Base-by-base conservation (phyloP, 2,113 vertebrate species). In the Promerops cafer region DNA sequence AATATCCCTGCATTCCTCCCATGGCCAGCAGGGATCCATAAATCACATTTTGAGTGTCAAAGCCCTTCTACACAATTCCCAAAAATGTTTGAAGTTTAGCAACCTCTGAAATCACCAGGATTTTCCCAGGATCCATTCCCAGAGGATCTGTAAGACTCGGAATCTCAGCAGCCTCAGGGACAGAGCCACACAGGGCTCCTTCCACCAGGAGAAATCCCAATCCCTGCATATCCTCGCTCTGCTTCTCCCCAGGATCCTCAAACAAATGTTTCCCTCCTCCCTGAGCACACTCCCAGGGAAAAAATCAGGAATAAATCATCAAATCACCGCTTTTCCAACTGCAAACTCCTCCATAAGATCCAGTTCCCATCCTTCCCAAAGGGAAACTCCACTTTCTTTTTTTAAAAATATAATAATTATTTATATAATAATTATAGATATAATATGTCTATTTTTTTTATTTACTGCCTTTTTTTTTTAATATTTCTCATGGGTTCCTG, bases 101-200 rank as follows among this genome's bases (percentile, higher is more conserved):
- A 26, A 30, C 42, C 35, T 90, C 86, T 86, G 92, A 86, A 89
- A 90, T 66, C 86, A 24, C 42, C 59, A 2, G 45, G 88, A 94
- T 86, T 89, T 93, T 77, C 92, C 95, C 56, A 45, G 45, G 69
- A 42, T 76, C 57, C 8, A 0, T 77, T 96, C 85, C 92, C 88
- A 54, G 59, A 72, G 86, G 90, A 52, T 33, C 68, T 9, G 37
- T 17, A 35, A 24, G 20, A 5, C 7, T 49, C 1, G 6, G 52
- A 11, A 42, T 42, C 20, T 49, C 2, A 0, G 28, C 57, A 45
- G 57, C 33, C 17, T 54, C 42, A 10, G 83, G 35, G 60, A 21
- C 30, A 39, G 23, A 40, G 26, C 26, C 35, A 27, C 37, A 20
- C 72, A 78, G 89, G 74, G 75, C 89, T 88, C 75, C 66, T 90